Base-by-base conservation (phyloP, 2,113 vertebrate genomes). In the Panthera uncia region DNA sequence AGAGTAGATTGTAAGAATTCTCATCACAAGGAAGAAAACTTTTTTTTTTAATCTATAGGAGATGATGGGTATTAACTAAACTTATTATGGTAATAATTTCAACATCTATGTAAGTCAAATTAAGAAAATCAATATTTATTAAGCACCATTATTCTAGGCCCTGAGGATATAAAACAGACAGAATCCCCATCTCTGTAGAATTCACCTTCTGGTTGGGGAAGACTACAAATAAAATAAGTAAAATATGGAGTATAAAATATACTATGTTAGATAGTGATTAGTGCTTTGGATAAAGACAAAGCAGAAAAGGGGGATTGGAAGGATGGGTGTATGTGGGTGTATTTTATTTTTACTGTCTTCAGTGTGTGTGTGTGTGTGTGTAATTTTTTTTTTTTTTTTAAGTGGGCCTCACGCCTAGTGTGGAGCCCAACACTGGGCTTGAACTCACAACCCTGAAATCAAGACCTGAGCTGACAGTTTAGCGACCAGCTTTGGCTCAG, bases 281-380 rank as follows among this genome's bases (percentile, higher is more conserved):
- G 12, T 90, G n/a, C 48, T 87, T 93, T 69, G 41, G 78, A 83
- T 85, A 90, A 57, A 89, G 80, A 79, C 15, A 78, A 95, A 45
- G 61, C 38, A 85, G 81, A 48, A 63, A 87, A 50, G 45, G 12
- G 33, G 23, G 18, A 91, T 19, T 80, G 27, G 66, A 89, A 85
- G 31, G 19, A 52, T 25, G 63, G 16, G 4, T 23, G 71, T 76
- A 29, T 4, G 25, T 45, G 38, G 15, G 15, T 82, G 69, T 68
- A 91, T 41, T 74, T 74, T 11, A 76, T 76, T 76, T 29, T 76
- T 78, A 48, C 41, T 78, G 74, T 18, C 41, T 48, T 48, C 14
- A 6, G 21, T 61, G 21, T 61, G 57, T 61, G 57, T 13, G 57
- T 61, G 21, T 61, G 38, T 45, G 19, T 73, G 36, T 73, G 73